phyloP scores from a whole-genome alignment of 2,113 vertebrate species.

The Brachirus orientalis region DNA sequence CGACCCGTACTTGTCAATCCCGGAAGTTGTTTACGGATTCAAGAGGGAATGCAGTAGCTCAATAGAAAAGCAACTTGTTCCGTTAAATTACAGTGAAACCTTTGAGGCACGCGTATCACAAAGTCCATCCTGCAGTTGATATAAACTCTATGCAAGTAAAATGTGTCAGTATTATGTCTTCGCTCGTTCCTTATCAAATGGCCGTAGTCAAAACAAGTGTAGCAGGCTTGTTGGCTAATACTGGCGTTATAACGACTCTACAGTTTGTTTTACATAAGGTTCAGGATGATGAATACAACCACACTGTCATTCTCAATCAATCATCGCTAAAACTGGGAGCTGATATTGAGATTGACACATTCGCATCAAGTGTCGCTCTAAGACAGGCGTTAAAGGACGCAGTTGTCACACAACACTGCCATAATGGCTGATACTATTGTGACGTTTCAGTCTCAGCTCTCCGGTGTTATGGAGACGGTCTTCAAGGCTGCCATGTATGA shows the following conservation, averaged over 20 bases:
- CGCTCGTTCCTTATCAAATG: not conserved
- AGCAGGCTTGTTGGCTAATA: slow-evolving; percentile 35
- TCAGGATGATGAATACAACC: too few relatives aligned
- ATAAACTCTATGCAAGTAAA: too few relatives aligned
- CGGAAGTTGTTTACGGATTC: slow-evolving; percentile 70
- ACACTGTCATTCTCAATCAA: too few relatives aligned
- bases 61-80: not conserved
- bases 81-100: not conserved
- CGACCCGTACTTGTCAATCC: slow-evolving; percentile 28
- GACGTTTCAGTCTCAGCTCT: slow-evolving; percentile 83
- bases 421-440: slow-evolving; percentile 76
- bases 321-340: not conserved
- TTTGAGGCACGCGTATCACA: not conserved
- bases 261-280: not conserved
- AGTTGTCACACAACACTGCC: not conserved
- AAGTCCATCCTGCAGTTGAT: rapidly evolving
- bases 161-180: not conserved
- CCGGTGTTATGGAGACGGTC: slow-evolving; percentile 83
- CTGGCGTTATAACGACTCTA: not conserved
- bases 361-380: not conserved
- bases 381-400: not conserved
- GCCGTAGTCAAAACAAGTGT: not conserved
- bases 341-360: not conserved
- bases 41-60: slow-evolving; percentile 2
- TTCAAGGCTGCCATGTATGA: slow-evolving; percentile 86